phyloP scores from a whole-genome alignment of 35 echinoderm and acorn worm species.

The Apostichopus californicus region DNA sequence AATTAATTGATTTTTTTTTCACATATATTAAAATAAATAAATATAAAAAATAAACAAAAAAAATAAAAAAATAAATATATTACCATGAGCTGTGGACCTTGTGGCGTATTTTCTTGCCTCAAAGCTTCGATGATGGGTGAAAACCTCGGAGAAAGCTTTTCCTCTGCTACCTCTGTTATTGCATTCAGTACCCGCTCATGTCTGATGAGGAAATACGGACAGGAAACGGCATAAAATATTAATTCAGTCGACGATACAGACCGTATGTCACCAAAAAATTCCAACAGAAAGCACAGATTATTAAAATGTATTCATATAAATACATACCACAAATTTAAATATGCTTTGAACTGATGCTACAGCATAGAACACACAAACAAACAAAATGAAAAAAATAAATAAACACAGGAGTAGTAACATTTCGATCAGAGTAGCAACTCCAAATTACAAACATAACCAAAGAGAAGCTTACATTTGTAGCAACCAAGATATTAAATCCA shows the following conservation, averaged over 20 bases:
- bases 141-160: slow-evolving; percentile 69
- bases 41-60: too few relatives aligned
- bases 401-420: too few relatives aligned
- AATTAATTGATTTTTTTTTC: neutral
- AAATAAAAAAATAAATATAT: neutral
- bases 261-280: neutral
- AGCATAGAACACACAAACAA: too few relatives aligned
- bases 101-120: slow-evolving; percentile 78
- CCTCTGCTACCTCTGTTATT: slow-evolving; percentile 87
- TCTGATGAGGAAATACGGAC: neutral
- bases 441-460: too few relatives aligned
- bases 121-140: slow-evolving; percentile 90
- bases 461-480: too few relatives aligned
- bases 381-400: too few relatives aligned
- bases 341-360: too few relatives aligned
- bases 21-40: too few relatives aligned
- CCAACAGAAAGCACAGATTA: neutral
- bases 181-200: slow-evolving; percentile 62
- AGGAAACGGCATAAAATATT: slow-evolving; percentile 4
- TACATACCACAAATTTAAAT: too few relatives aligned
- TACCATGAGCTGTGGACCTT: slow-evolving; percentile 92
- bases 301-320: too few relatives aligned
- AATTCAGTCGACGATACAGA: neutral
- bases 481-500: too few relatives aligned
- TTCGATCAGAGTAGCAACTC: too few relatives aligned